phyloP scores from a whole-genome alignment of 2,797 vertebrate species.

The Thamnophis elegans region DNA sequence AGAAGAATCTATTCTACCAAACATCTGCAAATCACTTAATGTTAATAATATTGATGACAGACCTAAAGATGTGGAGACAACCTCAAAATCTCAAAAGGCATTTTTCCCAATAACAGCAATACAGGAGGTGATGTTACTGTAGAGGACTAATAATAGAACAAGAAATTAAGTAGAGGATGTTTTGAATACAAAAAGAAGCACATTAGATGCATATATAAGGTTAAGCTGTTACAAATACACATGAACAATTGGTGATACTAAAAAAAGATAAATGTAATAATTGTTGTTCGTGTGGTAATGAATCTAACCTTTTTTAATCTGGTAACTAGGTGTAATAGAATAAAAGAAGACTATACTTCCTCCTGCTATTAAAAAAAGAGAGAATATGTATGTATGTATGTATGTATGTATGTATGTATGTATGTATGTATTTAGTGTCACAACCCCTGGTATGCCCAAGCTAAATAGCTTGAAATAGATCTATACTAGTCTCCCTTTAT shows the following conservation, averaged over 20 bases:
- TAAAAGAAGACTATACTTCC: not conserved
- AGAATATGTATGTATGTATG: not conserved
- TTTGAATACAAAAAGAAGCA: not conserved
- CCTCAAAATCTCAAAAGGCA: not conserved
- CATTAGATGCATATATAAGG: not conserved
- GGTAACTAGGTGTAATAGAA: not conserved
- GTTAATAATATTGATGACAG: too few species aligned
- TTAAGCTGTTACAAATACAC: not conserved
- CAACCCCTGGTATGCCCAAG: too few species aligned
- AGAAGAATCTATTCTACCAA: too few species aligned
- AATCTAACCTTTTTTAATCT: not conserved
- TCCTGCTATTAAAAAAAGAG: not conserved
- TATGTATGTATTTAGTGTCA: too few species aligned
- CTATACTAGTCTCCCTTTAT: too few species aligned
- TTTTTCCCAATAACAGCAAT: not conserved
- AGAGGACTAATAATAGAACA: not conserved
- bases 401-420: too few species aligned
- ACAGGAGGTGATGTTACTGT: not conserved
- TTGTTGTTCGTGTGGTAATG: not conserved
- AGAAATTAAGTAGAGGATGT: not conserved
- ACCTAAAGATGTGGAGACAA: too few species aligned
- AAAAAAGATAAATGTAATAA: not conserved
- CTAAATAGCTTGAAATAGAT: too few species aligned
- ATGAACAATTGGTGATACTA: not conserved
- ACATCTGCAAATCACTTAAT: too few species aligned